phyloP scores from a whole-genome alignment of 1,140 invertebrate genomes.

The Magallana angulata region DNA sequence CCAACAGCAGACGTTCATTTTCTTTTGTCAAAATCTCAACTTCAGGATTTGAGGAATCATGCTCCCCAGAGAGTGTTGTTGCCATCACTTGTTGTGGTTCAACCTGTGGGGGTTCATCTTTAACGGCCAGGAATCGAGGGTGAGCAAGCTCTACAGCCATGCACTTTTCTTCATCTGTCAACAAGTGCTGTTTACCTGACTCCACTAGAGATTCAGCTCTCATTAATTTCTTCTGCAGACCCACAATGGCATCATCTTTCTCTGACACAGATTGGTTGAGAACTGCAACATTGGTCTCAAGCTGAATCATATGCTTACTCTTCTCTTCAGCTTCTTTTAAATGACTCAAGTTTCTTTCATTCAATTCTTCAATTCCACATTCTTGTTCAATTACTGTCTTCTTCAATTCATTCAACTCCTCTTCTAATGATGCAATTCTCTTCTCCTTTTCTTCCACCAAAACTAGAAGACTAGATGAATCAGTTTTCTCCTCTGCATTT shows the following conservation, averaged over 20 bases:
- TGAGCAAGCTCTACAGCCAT: conserved; percentile 16
- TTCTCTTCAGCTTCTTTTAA: conserved; percentile 56
- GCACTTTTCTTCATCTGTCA: conserved; percentile 42
- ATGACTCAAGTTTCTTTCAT: conserved; percentile 62
- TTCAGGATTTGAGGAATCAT: not conserved
- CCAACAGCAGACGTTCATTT: conserved; percentile 10
- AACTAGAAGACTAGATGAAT: conserved; percentile 56
- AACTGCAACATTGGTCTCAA: conserved; percentile 61
- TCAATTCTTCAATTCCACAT: conserved; percentile 63
- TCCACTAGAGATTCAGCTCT: conserved; percentile 56
- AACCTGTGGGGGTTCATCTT: conserved; percentile 50
- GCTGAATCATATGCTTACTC: conserved; percentile 48
- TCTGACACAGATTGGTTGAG: conserved; percentile 60
- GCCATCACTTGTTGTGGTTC: conserved; percentile 57
- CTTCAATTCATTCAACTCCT: conserved; percentile 43
- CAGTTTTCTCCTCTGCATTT: conserved; percentile 50
- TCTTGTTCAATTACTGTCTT: conserved; percentile 59
- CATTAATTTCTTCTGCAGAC: conserved; percentile 57
- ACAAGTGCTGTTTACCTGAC: conserved; percentile 55
- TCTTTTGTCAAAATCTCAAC: not conserved
- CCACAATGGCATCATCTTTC: conserved; percentile 64
- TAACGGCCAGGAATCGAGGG: conserved; percentile 46
- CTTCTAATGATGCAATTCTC: conserved; percentile 56
- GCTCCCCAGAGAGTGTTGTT: conserved; percentile 5
- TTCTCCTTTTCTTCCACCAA: conserved; percentile 47